Evolutionary conservation across 2,888 invertebrate genomes (phyloP).

Genomic region (Acanthoscelides obtectus): DNA sequence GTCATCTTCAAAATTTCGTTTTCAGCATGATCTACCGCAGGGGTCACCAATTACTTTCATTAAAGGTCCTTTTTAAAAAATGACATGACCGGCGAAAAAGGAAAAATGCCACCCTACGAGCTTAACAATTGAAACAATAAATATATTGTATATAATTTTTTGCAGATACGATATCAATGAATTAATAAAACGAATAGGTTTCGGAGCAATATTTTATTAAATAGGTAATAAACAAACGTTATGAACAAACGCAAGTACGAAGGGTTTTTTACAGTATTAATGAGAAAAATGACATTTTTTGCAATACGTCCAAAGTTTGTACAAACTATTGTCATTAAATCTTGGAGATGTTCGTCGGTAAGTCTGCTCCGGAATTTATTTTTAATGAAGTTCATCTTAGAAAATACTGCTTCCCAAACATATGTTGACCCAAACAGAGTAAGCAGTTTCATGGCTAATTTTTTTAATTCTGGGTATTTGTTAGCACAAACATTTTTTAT

Average conservation of each 20-base stretch:
- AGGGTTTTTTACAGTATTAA: neutral
- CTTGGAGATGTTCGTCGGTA: slow-evolving; percentile 3
- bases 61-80: slow-evolving; percentile 4
- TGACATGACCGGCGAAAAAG: too few species aligned
- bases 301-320: slow-evolving; percentile 3
- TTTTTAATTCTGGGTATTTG: slow-evolving; percentile 7
- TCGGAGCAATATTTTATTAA: neutral
- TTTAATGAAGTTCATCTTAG: slow-evolving; percentile 8
- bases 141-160: too few species aligned
- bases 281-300: slow-evolving; percentile 8
- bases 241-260: slow-evolving; percentile 1
- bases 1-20: too few species aligned
- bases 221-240: slow-evolving; percentile 2
- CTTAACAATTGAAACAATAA: too few species aligned
- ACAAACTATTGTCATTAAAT: slow-evolving; percentile 10
- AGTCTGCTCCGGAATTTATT: slow-evolving; percentile 9
- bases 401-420: slow-evolving; percentile 7
- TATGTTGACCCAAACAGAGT: slow-evolving; percentile 10
- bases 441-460: slow-evolving; percentile 7
- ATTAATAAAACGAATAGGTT: neutral
- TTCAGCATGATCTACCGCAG: neutral
- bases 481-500: slow-evolving; percentile 6
- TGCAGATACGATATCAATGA: neutral
- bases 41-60: slow-evolving; percentile 2
- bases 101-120: too few species aligned